Evolutionary conservation across 2,888 invertebrate genomes (phyloP), one percentile per base, ranked within the genome.

Genomic region (Dasysyrphus albostriatus): DNA sequence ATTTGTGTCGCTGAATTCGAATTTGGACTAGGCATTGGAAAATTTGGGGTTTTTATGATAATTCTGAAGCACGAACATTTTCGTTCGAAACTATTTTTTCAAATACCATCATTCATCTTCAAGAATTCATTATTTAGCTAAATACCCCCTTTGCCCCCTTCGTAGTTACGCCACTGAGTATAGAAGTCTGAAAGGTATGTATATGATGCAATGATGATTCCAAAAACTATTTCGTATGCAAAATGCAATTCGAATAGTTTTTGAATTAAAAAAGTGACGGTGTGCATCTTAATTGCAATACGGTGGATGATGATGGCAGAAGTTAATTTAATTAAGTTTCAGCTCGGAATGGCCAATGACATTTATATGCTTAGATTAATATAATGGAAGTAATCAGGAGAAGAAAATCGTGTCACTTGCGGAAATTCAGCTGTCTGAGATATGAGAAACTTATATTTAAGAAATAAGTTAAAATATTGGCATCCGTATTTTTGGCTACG

Each of bases 271-370:
- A 29, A 72, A 42, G 44, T 24, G 72, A 42, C 58, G 58, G 16
- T 65, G 37, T 79, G 72, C 37, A 72, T 72, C 47, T 78, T 32
- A 78, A 79, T 73, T 79, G 49, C 67, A 65, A 73, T 58, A 39
- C 9, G 73, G 19, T 72, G 72, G 59, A 39, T 24, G 65, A 16
- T 78, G 59, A 39, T 24, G 65, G 14, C 56, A 61, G 58, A 79
- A 74, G 73, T 44, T 51, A 80, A 80, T 80, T 80, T 37, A 67
- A 80, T 80, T 67, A 65, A 73, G 29, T 67, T 56, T 58, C 12
- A 3, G 8, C 47, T 58, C 12, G 3, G 8, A 14, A 63, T 10
- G 16, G 51, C 14, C 54, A 59, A 14, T 24, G 44, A 14, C 63
- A 78, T 63, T 72, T 4, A 29, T 54, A 63, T 63, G 51, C 39